Evolutionary conservation across 2,888 invertebrate species (phyloP), one percentile per base, ranked within the genome.

Genomic region (Tribolium freemani): DNA sequence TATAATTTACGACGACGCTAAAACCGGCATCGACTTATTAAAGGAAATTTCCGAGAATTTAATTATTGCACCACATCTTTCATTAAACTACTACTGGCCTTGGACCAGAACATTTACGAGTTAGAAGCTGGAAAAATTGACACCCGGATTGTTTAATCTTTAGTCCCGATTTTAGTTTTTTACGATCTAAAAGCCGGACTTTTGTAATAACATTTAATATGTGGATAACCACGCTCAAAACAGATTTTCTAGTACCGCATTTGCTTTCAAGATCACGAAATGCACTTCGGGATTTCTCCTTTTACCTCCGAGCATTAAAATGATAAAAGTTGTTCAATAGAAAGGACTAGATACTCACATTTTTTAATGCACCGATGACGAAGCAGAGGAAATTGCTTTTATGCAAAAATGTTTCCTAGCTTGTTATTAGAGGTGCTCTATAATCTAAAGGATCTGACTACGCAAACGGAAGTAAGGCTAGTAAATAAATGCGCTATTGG

Each of bases 201-300:
- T n/a, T n/a, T n/a, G n/a, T n/a, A n/a, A n/a, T n/a, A n/a, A n/a
- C n/a, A n/a, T n/a, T 74, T 69, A 71, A 71, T 71, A 63, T 63
- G 44, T 31, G 73, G 57, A 66, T 69, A 69, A 60, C 68, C 71
- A 57, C 71, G 56, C 70, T 71, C 67, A 73, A 71, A 69, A 69
- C 64, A 63, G 21, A 30, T 53, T 53, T 11, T 9, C 13, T 16
- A 46, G 45, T 16, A 48, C 56, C 5, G n/a, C 50, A 50, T 20
- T 50, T 38, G 38, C 38, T n/a, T 38, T 38, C n/a, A 38, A 38
- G 26, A 26, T 26, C 26, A 26, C 26, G 26, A 26, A 26, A 26
- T 26, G 26, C 26, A 26, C 26, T 26, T 26, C 26, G 5, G 5
- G 26, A 3, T 26, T 26, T 26, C 26, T 26, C 5, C 3, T 26